phyloP scores from a whole-genome alignment of 2,113 vertebrate species.

The Perca schrenkii region DNA sequence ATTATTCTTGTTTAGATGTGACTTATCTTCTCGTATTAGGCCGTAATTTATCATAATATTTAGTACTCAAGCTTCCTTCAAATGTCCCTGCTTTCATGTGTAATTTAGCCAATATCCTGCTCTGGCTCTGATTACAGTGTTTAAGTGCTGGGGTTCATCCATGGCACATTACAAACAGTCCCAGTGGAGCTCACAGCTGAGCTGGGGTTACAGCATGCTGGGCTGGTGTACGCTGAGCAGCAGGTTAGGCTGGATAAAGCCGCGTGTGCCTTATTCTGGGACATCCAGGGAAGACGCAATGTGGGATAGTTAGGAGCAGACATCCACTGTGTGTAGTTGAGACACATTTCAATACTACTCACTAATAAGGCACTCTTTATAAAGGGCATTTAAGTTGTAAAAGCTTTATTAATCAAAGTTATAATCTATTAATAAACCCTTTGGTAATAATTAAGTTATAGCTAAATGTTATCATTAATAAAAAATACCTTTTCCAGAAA shows the following conservation, averaged over 20 bases:
- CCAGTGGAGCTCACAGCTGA: conserved; percentile 72
- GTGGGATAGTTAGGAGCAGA: conserved; percentile 20
- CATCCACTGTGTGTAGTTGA: background rate
- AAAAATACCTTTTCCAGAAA: background rate
- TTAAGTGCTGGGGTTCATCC: conserved; percentile 73
- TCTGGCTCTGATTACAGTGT: conserved; percentile 81
- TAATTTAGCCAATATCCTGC: conserved; percentile 85
- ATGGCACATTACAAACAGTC: conserved; percentile 73
- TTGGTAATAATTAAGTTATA: background rate
- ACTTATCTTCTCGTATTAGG: conserved; percentile 77
- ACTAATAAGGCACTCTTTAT: background rate
- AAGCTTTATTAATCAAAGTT: background rate
- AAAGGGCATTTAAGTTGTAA: background rate
- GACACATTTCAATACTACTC: background rate
- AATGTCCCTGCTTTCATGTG: conserved; percentile 82
- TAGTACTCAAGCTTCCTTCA: conserved; percentile 78
- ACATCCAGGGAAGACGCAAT: conserved; percentile 23
- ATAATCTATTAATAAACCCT: background rate
- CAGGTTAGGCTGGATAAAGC: conserved; percentile 37
- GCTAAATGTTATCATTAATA: background rate
- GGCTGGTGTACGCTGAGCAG: conserved; percentile 18
- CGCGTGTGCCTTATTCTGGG: conserved; percentile 1
- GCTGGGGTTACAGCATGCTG: conserved; percentile 46
- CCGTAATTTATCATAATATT: conserved; percentile 84
- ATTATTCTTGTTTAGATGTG: conserved; percentile 72